Evolutionary conservation across 2,888 invertebrate genomes (phyloP).

Genomic region (Archaeoteleia sp.): DNA sequence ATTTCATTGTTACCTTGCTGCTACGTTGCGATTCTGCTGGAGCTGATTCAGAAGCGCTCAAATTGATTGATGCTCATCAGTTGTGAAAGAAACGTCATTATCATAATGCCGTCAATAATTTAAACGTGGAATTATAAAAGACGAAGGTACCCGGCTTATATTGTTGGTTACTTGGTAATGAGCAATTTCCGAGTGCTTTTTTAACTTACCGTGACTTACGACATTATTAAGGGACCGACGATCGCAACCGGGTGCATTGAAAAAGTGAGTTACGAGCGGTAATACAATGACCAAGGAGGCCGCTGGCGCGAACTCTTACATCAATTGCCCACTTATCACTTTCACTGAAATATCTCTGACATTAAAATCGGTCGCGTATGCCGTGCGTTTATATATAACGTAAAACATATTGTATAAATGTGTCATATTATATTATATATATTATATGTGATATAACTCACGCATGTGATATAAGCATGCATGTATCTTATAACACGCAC

Average conservation of each 20-base stretch:
- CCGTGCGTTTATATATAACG: constrained; percentile 6
- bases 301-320: constrained; percentile 54
- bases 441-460: constrained; percentile 17
- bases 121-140: constrained; percentile 12
- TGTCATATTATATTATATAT: constrained; percentile 14
- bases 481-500: neutral
- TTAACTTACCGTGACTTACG: constrained; percentile 24
- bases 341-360: constrained; percentile 56
- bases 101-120: constrained; percentile 24
- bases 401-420: constrained; percentile 19
- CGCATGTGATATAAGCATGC: neutral
- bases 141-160: constrained; percentile 21
- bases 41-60: too few relatives aligned
- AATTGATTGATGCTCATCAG: too few relatives aligned
- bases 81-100: constrained; percentile 18
- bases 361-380: constrained; percentile 22
- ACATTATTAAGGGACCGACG: constrained; percentile 19
- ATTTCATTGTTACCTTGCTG: too few relatives aligned
- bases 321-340: constrained; percentile 60
- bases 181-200: constrained; percentile 15
- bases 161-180: constrained; percentile 21
- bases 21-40: too few relatives aligned
- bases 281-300: constrained; percentile 41
- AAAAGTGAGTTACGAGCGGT: constrained; percentile 33
- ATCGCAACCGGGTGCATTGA: constrained; percentile 10